These are phyloP conservation scores for Pseudolaguvia tuberculata DNA, from an alignment of 2,113 vertebrate genomes.

Conservation along the genomic window DNA sequence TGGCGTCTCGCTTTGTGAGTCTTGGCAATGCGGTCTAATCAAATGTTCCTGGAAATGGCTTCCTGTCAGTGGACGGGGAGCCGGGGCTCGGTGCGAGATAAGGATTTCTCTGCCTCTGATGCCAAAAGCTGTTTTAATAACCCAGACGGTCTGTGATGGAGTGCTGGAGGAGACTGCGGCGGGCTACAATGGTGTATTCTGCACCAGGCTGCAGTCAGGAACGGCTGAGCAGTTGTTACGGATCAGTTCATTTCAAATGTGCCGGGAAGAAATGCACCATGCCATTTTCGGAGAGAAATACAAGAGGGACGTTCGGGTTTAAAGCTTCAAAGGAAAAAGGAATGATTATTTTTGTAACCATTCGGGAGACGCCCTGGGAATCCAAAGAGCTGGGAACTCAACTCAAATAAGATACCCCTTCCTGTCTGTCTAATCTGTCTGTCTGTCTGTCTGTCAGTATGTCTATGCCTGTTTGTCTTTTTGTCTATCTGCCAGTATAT, in stretches of 20 bases:
- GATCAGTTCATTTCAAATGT: constrained; percentile 34
- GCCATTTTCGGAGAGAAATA: not conserved
- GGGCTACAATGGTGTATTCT: constrained; percentile 10
- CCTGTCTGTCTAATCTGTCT: no score
- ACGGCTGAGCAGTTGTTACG: constrained; percentile 13
- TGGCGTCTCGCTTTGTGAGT: constrained; percentile 46
- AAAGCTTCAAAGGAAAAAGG: no score
- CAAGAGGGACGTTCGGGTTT: no score
- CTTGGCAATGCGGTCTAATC: constrained; percentile 49
- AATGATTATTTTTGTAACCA: no score
- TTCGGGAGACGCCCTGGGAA: no score
- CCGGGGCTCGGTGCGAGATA: constrained; percentile 40
- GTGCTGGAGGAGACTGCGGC: not conserved
- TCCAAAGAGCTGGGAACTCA: no score
- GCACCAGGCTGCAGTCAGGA: not conserved
- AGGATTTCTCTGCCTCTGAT: constrained; percentile 41
- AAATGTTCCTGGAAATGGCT: constrained; percentile 54
- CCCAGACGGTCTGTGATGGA: constrained; percentile 34
- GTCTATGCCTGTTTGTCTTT: no score
- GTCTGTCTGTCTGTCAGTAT: no score
- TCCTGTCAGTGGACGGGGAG: constrained; percentile 43
- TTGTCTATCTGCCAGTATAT: no score
- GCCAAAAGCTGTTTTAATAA: constrained; percentile 51
- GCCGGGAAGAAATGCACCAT: not conserved
- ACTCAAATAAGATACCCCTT: no score